Percentiles rank a stretch among this genome's conserved stretches.
These are phyloP conservation scores for Sanderia malayensis DNA, from an alignment of 30 jellyfish, hydroid and myxozoan genomes.

Conservation along the genomic window DNA sequence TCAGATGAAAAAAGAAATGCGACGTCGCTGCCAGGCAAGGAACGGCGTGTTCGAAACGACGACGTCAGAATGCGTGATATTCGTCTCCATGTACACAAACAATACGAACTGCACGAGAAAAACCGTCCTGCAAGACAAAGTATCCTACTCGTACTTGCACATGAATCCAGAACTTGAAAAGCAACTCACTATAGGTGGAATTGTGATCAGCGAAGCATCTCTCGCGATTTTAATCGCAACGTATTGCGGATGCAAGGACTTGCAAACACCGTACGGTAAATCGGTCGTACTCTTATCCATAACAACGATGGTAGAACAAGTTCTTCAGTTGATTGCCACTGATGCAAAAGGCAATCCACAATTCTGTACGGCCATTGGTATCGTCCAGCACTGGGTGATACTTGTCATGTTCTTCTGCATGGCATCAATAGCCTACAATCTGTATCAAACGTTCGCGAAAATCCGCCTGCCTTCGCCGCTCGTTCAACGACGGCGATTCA, in stretches of 20 bases:
- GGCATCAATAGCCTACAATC: slow-evolving; percentile 52
- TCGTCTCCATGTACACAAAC: slow-evolving; percentile 13
- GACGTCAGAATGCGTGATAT: slow-evolving; percentile 7
- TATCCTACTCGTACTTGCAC: neutral
- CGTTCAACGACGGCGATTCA: slow-evolving; percentile 24
- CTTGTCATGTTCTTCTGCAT: slow-evolving; percentile 44
- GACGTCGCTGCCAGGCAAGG: slow-evolving; percentile 7
- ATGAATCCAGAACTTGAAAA: neutral
- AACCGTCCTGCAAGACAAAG: neutral
- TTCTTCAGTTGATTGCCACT: neutral
- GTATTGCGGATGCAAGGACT: slow-evolving; percentile 28
- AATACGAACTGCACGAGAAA: neutral
- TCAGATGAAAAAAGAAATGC: slow-evolving; percentile 1
- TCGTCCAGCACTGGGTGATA: slow-evolving; percentile 29
- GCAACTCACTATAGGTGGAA: slow-evolving; percentile 14
- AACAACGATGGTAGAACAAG: slow-evolving; percentile 10
- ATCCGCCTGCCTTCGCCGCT: slow-evolving; percentile 20
- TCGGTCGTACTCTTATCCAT: slow-evolving; percentile 35
- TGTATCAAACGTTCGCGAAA: slow-evolving; percentile 26
- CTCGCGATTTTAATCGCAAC: slow-evolving; percentile 24
- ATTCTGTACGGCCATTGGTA: slow-evolving; percentile 25
- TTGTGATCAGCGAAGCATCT: slow-evolving; percentile 11
- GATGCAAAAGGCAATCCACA: neutral
- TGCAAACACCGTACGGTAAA: slow-evolving; percentile 52
- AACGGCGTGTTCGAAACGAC: neutral